Conservation (phyloP, 2,797 vertebrate genomes). For the Euthynnus affinis region DNA sequence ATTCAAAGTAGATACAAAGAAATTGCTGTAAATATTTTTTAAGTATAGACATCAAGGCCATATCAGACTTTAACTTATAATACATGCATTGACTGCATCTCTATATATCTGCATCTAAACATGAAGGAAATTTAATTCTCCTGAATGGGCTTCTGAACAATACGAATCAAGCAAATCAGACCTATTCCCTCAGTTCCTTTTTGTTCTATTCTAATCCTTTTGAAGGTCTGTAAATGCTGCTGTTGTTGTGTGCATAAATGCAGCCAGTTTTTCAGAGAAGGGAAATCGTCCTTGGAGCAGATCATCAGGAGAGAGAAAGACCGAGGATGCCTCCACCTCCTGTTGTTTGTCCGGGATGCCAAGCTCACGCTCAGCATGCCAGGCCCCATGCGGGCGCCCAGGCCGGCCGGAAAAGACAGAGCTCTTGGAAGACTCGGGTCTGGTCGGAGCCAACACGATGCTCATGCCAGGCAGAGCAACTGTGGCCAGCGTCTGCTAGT, state of each 20-base stretch:
- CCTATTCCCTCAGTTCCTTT: conserved; percentile 52
- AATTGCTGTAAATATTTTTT: not conserved
- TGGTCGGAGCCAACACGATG: conserved; percentile 62
- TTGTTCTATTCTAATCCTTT: conserved; percentile 68
- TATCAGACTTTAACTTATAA: not conserved
- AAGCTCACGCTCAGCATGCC: conserved; percentile 77
- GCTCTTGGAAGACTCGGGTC: conserved; percentile 78
- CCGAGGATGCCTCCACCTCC: conserved; percentile 79
- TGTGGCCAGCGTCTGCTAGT: conserved; percentile 79
- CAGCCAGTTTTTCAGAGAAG: conserved; percentile 70
- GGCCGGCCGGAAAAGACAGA: conserved; percentile 86
- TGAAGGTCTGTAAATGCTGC: conserved; percentile 63
- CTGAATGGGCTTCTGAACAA: conserved; percentile 47
- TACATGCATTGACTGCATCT: not conserved
- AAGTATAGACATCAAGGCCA: not conserved
- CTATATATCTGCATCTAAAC: conserved; percentile 30
- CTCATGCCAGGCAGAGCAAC: conserved; percentile 77
- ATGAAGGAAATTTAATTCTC: conserved; percentile 55
- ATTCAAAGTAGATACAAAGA: conserved; percentile 1
- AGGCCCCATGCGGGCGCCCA: conserved; percentile 81
- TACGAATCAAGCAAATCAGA: conserved; percentile 44
- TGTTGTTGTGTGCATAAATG: conserved; percentile 51
- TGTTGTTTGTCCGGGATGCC: conserved; percentile 81
- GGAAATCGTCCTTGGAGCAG: conserved; percentile 79
- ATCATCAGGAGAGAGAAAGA: conserved; percentile 69